phyloP scores from a whole-genome alignment of 2,113 vertebrate genomes.

The Sula dactylatra region DNA sequence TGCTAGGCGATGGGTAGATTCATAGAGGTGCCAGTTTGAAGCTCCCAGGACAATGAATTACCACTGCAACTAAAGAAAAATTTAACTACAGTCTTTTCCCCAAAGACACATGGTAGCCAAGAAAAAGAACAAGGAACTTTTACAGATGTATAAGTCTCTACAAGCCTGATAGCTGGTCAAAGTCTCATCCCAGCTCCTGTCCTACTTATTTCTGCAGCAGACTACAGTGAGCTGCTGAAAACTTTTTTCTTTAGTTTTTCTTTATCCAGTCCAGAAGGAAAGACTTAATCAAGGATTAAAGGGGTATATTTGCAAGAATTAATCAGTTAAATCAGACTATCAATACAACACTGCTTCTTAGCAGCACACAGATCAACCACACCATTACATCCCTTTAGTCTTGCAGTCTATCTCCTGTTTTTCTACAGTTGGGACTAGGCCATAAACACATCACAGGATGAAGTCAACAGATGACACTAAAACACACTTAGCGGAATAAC shows the following conservation, averaged over 20 bases:
- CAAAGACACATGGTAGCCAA: not conserved
- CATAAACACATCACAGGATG: not conserved
- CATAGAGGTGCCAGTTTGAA: not conserved
- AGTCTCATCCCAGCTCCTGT: not conserved
- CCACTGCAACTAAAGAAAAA: not conserved
- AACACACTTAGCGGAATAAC: not conserved
- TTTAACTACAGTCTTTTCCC: not conserved
- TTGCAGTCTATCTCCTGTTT: not conserved
- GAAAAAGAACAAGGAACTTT: not conserved
- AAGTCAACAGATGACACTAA: not conserved
- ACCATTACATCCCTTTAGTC: not conserved
- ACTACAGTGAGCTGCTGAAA: not conserved
- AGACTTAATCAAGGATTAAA: not conserved
- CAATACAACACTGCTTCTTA: not conserved
- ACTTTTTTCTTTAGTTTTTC: not conserved
- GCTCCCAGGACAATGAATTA: not conserved
- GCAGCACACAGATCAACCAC: not conserved
- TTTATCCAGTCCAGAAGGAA: not conserved
- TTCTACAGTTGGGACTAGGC: not conserved
- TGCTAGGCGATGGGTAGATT: not conserved
- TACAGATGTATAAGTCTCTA: not conserved
- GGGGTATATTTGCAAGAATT: not conserved
- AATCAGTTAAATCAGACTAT: not conserved
- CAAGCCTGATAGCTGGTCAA: not conserved
- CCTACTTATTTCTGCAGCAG: not conserved